phyloP scores from a whole-genome alignment of 2,113 vertebrate species.

The Festucalex cinctus region DNA sequence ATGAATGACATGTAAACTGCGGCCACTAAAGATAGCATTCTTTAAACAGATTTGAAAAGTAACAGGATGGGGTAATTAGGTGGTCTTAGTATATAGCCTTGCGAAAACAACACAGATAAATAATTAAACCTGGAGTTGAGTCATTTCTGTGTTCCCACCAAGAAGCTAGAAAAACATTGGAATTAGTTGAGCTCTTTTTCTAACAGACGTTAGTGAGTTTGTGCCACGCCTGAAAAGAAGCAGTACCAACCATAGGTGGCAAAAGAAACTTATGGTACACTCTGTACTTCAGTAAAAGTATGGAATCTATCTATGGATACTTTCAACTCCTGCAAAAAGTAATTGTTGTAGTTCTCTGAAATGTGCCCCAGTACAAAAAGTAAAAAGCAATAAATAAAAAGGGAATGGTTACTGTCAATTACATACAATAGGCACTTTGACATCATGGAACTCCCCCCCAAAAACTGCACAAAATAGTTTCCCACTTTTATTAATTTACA shows the following conservation, averaged over 20 bases:
- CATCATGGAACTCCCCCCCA: too few relatives aligned
- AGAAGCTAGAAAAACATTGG: neutral
- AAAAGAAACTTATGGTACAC: too few relatives aligned
- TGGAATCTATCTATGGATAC: neutral
- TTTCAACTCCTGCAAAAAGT: too few relatives aligned
- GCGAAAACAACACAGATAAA: slow-evolving; percentile 56
- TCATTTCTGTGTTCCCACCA: slow-evolving; percentile 35
- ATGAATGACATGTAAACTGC: neutral
- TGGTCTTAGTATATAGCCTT: slow-evolving; percentile 57
- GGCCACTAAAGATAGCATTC: neutral
- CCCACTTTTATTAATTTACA: too few relatives aligned
- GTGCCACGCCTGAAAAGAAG: neutral
- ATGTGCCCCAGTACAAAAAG: too few relatives aligned
- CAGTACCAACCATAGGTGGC: neutral
- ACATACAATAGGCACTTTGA: too few relatives aligned
- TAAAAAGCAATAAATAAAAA: too few relatives aligned
- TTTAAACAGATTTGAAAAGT: neutral
- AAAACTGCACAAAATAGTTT: too few relatives aligned
- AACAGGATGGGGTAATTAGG: slow-evolving; percentile 1
- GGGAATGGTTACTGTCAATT: too few relatives aligned
- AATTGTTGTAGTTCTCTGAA: too few relatives aligned
- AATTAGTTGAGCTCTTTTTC: neutral
- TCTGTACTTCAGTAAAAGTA: too few relatives aligned
- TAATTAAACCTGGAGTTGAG: slow-evolving; percentile 58
- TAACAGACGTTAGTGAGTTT: too few relatives aligned